A percentile compares a stretch with the other conserved stretches of the same genome.
Conservation (phyloP, 92 coral and sea anemone genomes). For the Pocillopora meandrina region DNA sequence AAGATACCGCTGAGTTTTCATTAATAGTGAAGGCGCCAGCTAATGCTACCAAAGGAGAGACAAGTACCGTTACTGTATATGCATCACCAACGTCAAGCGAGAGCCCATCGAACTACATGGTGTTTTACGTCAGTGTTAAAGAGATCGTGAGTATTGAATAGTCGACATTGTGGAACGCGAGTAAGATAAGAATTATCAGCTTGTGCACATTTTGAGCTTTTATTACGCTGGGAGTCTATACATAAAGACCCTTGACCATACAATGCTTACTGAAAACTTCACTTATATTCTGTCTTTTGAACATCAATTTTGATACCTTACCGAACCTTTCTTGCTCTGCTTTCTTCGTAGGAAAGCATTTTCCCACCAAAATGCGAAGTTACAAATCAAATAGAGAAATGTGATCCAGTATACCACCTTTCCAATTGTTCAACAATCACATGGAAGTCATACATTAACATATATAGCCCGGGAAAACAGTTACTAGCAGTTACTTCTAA, state of each 20-base stretch:
- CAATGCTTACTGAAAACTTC: no score
- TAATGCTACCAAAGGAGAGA: conserved; percentile 40
- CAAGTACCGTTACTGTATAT: conserved; percentile 37
- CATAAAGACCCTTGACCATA: no score
- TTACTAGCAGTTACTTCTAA: conserved; percentile 21
- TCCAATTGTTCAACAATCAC: conserved; percentile 22
- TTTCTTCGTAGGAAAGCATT: conserved; percentile 12
- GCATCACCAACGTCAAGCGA: conserved; percentile 23
- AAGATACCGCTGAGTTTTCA: conserved; percentile 36
- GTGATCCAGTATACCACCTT: conserved; percentile 21
- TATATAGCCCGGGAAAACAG: conserved; percentile 35
- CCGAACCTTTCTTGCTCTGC: neutral
- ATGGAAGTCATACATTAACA: conserved; percentile 26
- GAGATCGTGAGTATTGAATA: conserved; percentile 30
- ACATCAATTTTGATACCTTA: neutral
- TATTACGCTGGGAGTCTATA: no score
- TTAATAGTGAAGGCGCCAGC: conserved; percentile 39
- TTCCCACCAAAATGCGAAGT: conserved; percentile 49
- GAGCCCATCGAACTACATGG: conserved; percentile 45
- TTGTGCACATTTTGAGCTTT: no score
- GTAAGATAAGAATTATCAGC: no score
- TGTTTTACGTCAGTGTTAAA: conserved; percentile 48
- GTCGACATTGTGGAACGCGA: no score
- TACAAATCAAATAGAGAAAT: conserved; percentile 4
- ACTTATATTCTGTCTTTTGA: no score